A percentile compares a stretch with the other conserved stretches of the same genome.
Conservation (phyloP, 53 echinoderm and acorn worm species). For the Henricia sp. region DNA sequence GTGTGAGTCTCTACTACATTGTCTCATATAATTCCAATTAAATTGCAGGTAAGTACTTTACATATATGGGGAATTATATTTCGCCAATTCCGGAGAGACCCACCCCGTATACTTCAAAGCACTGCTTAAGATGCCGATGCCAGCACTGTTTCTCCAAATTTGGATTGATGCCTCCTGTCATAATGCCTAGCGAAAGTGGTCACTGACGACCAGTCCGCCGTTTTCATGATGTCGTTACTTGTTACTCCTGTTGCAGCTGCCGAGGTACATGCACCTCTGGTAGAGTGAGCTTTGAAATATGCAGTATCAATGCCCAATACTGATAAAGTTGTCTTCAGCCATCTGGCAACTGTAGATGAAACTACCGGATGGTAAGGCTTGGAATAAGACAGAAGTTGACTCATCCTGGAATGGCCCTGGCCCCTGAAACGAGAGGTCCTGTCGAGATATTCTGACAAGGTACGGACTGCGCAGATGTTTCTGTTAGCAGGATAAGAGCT, state of each 20-base stretch:
- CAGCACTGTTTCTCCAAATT: constrained; percentile 15
- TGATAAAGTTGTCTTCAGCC: background rate
- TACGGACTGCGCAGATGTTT: background rate
- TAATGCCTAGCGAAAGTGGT: constrained; percentile 30
- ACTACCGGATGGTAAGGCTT: constrained; percentile 24
- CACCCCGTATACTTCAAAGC: constrained; percentile 27
- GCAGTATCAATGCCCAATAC: constrained; percentile 7
- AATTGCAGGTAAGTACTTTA: constrained; percentile 30
- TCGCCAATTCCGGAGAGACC: constrained; percentile 6
- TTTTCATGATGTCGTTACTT: background rate
- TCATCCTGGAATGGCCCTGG: background rate
- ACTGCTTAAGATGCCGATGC: background rate
- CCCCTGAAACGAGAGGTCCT: background rate
- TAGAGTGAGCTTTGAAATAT: constrained; percentile 13
- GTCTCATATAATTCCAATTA: no score
- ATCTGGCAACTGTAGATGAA: constrained; percentile 30
- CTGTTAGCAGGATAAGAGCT: background rate
- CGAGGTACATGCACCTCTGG: constrained; percentile 22
- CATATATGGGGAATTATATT: constrained; percentile 19
- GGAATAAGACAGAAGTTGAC: constrained; percentile 17
- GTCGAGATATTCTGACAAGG: background rate
- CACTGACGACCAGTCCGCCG: constrained; percentile 23
- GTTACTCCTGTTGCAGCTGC: constrained; percentile 32
- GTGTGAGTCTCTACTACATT: no score
- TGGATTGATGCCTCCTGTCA: background rate